Evolutionary conservation across 2,113 vertebrate genomes (phyloP), one percentile per base, ranked within the genome.

Genomic region (Butorides virescens): DNA sequence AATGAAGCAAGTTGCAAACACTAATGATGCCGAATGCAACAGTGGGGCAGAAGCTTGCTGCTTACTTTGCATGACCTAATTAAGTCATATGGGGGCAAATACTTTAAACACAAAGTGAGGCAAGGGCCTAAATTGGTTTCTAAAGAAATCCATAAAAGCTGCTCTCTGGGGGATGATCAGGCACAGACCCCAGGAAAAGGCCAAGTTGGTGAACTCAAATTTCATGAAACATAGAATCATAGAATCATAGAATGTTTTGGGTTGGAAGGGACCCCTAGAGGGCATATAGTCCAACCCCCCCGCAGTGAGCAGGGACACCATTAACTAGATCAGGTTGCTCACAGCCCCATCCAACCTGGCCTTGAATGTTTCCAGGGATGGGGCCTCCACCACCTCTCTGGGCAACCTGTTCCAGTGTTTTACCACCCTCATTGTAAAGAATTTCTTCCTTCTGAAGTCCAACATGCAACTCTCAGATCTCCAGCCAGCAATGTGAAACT

Each of bases 11-110:
- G 62, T 95, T 93, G 90, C 90, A 96, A 98, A 97, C 89, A 91
- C 65, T 92, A 97, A 98, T 84, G 95, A 96, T 97, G 95, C 78
- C 30, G 56, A 93, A 94, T 86, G 62, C 82, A 92, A 95, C 94
- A 94, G 90, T 88, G 93, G 93, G 96, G 85, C 53, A 80, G 67
- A 81, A 67, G 72, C 44, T 49, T 80, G 58, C 86, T 95, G 90
- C 88, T 93, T 93, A 74, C 55, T 97, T 96, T n/a, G 7, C 20
- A 29, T 59, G 70, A 61, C 89, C 90, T 93, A 97, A 96, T 96
- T 97, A 97, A 98, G 93, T 95, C 95, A 89, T 62, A 68, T 8
- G 11, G 93, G 65, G 42, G 61, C 36, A 88, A 89, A 52, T 21
- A 66, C 44, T 83, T 88, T 39, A 67, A 94, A 82, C 19, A 71